Evolutionary conservation across 2,888 invertebrate species (phyloP).

Genomic region (Corbicula japonica): DNA sequence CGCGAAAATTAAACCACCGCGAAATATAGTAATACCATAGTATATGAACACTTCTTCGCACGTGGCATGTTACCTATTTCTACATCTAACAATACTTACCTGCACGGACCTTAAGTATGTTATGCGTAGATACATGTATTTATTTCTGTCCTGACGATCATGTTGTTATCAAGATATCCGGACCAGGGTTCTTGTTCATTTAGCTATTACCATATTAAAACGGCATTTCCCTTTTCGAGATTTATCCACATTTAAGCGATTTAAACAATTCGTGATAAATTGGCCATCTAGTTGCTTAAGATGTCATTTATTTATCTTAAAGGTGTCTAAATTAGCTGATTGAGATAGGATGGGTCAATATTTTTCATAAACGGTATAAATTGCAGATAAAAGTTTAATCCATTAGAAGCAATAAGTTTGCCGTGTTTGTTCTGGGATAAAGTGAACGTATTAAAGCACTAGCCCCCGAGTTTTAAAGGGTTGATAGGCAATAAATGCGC

Average conservation of each 20-base stretch:
- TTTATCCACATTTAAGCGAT: slow-evolving; percentile 34
- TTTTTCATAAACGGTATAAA: slow-evolving; percentile 49
- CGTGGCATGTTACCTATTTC: too few relatives aligned
- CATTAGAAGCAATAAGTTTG: slow-evolving; percentile 31
- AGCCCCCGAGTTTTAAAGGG: slow-evolving; percentile 46
- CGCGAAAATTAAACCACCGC: too few relatives aligned
- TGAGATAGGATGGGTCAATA: slow-evolving; percentile 42
- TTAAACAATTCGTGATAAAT: slow-evolving; percentile 41
- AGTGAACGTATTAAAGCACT: slow-evolving; percentile 40
- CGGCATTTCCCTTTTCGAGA: too few relatives aligned
- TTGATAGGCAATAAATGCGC: slow-evolving; percentile 37
- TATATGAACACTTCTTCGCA: too few relatives aligned
- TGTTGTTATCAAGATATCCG: too few relatives aligned
- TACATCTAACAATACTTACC: too few relatives aligned
- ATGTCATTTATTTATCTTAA: slow-evolving; percentile 40
- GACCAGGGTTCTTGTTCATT: too few relatives aligned
- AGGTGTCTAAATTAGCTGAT: slow-evolving; percentile 38
- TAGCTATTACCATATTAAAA: too few relatives aligned
- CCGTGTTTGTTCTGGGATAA: slow-evolving; percentile 42
- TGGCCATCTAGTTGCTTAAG: slow-evolving; percentile 41
- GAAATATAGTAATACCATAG: too few relatives aligned
- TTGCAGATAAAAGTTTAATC: slow-evolving; percentile 39
- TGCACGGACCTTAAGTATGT: too few relatives aligned
- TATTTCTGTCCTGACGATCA: too few relatives aligned
- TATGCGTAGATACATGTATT: too few relatives aligned